phyloP scores from a whole-genome alignment of 2,888 invertebrate genomes.

The Argyresthia goedartella region DNA sequence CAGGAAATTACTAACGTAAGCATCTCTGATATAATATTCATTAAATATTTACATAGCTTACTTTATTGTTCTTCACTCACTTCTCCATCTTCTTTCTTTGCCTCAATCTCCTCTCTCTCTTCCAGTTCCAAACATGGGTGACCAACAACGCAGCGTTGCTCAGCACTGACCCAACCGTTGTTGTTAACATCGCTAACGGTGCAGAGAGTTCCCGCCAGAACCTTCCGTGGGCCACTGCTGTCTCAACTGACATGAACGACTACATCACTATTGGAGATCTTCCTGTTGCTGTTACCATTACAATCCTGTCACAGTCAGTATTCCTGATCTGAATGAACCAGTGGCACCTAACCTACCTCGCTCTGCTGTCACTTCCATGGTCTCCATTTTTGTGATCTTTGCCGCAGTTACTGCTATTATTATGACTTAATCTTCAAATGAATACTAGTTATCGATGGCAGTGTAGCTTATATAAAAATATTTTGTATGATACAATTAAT shows the following conservation, averaged over 20 bases:
- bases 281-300: constrained; percentile 8
- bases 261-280: constrained; percentile 29
- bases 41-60: background rate
- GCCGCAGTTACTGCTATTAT: constrained; percentile 26
- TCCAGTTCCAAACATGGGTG: constrained; percentile 49
- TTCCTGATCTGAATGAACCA: no score
- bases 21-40: constrained; percentile 3
- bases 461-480: no score
- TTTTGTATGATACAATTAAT: no score
- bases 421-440: constrained; percentile 30
- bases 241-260: constrained; percentile 24
- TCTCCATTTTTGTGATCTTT: constrained; percentile 27
- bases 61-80: background rate
- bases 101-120: no score
- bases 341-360: constrained; percentile 30
- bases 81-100: no score
- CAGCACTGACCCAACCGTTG: background rate
- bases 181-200: constrained; percentile 21
- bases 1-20: no score
- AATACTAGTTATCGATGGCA: no score
- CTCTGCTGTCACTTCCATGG: constrained; percentile 30
- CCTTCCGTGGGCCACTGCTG: no score
- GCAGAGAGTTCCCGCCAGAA: no score
- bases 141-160: constrained; percentile 23
- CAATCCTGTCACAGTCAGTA: constrained; percentile 1